Conservation (phyloP, 2,797 vertebrate genomes). For the Astyanax mexicanus region DNA sequence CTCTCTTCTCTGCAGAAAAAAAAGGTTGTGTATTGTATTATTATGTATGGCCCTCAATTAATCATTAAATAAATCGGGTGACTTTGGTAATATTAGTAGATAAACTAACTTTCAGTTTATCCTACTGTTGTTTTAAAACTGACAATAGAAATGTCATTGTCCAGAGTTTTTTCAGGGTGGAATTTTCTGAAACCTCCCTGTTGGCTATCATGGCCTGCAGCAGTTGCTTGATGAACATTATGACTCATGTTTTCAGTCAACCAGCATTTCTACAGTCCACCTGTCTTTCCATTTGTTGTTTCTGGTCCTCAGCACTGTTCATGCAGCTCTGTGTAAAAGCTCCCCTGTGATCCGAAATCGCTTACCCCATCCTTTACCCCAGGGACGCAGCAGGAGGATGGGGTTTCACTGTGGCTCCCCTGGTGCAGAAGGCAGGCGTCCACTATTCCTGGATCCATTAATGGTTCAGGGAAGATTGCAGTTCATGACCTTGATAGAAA, state of each 20-base stretch:
- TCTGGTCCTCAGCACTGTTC: background rate
- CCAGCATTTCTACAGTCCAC: background rate
- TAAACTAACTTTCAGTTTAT: no score
- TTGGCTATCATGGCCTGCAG: background rate
- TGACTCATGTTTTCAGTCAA: background rate
- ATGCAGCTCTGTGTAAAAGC: conserved; percentile 13
- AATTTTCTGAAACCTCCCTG: background rate
- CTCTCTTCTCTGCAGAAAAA: no score
- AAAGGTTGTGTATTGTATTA: no score
- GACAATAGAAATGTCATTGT: no score
- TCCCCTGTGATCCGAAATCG: conserved; percentile 37
- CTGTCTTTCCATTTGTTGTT: conserved; percentile 14
- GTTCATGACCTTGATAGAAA: conserved; percentile 43
- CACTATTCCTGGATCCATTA: conserved; percentile 55
- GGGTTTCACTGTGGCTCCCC: conserved; percentile 46
- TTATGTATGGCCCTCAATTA: no score
- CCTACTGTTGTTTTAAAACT: no score
- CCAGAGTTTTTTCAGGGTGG: background rate
- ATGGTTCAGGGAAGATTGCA: conserved; percentile 13
- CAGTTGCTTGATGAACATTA: background rate
- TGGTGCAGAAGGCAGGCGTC: conserved; percentile 63
- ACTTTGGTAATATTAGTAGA: no score
- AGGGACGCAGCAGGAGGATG: conserved; percentile 33
- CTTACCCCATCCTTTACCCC: conserved; percentile 22
- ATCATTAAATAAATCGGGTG: no score